phyloP scores from a whole-genome alignment of 2,113 vertebrate genomes.

The Pluvianellus socialis region DNA sequence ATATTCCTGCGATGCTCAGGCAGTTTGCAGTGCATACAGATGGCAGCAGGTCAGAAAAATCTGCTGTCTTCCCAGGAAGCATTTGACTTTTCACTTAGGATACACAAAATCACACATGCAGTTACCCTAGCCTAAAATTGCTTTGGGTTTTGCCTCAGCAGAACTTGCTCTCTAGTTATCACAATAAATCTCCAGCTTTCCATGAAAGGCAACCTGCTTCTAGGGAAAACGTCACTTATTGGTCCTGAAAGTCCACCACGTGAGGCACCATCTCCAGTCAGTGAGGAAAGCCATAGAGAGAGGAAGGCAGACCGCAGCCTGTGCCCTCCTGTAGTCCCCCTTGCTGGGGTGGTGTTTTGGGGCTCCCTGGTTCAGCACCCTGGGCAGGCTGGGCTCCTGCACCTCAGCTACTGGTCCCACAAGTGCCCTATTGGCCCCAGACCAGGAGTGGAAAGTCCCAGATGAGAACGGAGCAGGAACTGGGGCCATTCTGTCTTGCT shows the following conservation, averaged over 20 bases:
- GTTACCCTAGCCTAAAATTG: neutral
- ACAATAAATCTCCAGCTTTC: neutral
- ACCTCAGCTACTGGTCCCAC: neutral
- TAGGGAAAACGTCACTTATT: neutral
- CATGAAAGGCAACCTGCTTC: neutral
- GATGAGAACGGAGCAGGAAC: neutral
- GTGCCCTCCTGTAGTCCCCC: rapidly evolving
- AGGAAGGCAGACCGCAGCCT: neutral
- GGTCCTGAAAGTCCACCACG: neutral
- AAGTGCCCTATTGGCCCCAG: neutral
- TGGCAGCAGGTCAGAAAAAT: neutral
- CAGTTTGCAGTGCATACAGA: neutral
- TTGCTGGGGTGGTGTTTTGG: neutral
- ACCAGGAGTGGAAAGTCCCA: neutral
- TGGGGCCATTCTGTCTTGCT: neutral
- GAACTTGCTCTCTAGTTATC: neutral
- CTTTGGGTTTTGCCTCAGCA: neutral
- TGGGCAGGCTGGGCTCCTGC: neutral
- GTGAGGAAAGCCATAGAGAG: rapidly evolving
- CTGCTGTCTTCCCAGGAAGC: neutral
- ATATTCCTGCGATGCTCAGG: neutral
- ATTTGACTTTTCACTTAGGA: neutral
- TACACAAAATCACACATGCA: neutral
- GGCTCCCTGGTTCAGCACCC: neutral
- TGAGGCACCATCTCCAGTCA: neutral